Percentiles rank a stretch among this genome's conserved stretches.
These are phyloP conservation scores for Phenganax subtilis DNA, from an alignment of 92 coral and sea anemone genomes.

Conservation along the genomic window DNA sequence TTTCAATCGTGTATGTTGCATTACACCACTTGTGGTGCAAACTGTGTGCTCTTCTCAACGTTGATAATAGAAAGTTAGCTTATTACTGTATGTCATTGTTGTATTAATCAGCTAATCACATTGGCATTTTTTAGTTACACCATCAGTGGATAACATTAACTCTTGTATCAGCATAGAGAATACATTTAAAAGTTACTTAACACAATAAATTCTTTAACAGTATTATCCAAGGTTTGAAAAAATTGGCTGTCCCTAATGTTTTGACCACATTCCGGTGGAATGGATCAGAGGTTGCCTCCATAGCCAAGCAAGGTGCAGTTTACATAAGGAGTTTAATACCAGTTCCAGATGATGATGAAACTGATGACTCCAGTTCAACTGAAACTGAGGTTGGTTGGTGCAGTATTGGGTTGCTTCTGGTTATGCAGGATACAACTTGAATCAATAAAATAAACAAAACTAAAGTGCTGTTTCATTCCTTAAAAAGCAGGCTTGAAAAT, in stretches of 20 bases:
- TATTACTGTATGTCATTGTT: too few species aligned
- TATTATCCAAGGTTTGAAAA: constrained; percentile 40
- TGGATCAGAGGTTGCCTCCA: constrained; percentile 34
- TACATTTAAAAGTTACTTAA: neutral
- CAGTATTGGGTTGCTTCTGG: too few species aligned
- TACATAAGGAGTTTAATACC: constrained; percentile 30
- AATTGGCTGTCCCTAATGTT: constrained; percentile 32
- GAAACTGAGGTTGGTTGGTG: neutral
- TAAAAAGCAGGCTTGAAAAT: too few species aligned
- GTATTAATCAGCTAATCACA: neutral
- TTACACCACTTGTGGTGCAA: too few species aligned
- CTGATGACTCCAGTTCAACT: constrained; percentile 1
- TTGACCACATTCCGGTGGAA: constrained; percentile 40
- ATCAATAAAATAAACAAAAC: too few species aligned
- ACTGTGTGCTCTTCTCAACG: neutral
- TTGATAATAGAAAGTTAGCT: neutral
- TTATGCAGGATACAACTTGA: too few species aligned
- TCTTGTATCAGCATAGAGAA: neutral
- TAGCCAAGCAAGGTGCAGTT: constrained; percentile 34
- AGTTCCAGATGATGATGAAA: constrained; percentile 11
- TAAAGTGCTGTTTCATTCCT: too few species aligned
- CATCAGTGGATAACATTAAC: neutral
- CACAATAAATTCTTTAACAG: neutral
- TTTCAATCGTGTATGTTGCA: neutral
- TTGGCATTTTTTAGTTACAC: neutral